phyloP scores from a whole-genome alignment of 2,888 invertebrate genomes.

The Ormia ochracea region DNA sequence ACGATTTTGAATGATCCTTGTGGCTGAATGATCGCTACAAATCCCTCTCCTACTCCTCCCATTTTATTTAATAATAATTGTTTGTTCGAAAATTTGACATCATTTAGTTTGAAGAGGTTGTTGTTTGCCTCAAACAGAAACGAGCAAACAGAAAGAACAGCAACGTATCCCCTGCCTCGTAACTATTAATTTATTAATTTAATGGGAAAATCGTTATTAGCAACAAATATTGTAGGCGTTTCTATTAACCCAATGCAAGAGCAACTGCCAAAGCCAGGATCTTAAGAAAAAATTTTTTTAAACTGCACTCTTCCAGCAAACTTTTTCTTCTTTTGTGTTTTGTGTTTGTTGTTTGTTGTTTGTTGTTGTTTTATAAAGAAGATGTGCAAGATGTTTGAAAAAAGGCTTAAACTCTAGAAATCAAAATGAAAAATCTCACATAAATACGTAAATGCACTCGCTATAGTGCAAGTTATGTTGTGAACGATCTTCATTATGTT shows the following conservation, averaged over 20 bases:
- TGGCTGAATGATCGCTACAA: neutral
- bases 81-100: slow-evolving; percentile 50
- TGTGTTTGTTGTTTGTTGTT: neutral
- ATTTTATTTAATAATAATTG: slow-evolving; percentile 24
- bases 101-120: slow-evolving; percentile 24
- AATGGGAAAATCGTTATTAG: slow-evolving; percentile 74
- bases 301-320: neutral
- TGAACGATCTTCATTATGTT: slow-evolving; percentile 73
- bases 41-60: slow-evolving; percentile 8
- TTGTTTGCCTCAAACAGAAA: neutral
- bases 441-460: slow-evolving; percentile 35
- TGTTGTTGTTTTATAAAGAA: neutral
- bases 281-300: neutral
- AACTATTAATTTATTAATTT: slow-evolving; percentile 74
- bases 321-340: neutral
- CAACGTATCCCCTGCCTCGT: slow-evolving; percentile 9
- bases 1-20: slow-evolving; percentile 1
- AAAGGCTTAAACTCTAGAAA: slow-evolving; percentile 34
- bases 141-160: neutral
- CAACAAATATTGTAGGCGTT: slow-evolving; percentile 68
- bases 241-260: slow-evolving; percentile 69
- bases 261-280: neutral
- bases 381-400: slow-evolving; percentile 5
- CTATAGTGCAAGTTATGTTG: slow-evolving; percentile 66
- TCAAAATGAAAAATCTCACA: slow-evolving; percentile 44